Evolutionary conservation across 1,140 invertebrate genomes (phyloP), one percentile per base, ranked within the genome.

Genomic region (Bursaphelenchus mucronatus): DNA sequence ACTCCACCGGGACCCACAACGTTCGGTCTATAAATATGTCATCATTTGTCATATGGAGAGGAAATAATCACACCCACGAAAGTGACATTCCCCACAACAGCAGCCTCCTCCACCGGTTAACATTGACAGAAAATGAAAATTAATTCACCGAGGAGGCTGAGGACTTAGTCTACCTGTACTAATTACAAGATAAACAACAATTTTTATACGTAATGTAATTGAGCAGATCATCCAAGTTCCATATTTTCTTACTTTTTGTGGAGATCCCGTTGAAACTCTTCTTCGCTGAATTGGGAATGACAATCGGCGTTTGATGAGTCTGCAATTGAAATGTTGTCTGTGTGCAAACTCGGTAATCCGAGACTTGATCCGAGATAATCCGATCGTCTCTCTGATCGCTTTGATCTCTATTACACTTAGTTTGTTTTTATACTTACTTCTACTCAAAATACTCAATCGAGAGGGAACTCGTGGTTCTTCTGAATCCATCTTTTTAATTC

Each of bases 271-370:
- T 70, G 69, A 40, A 70, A 70, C 21, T 70, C 69, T 51, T 70
- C 73, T 55, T 70, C 70, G 30, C 44, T 61, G 62, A 70, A 70
- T 53, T 70, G 69, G 19, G 53, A 66, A 67, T 74, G 70, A 54
- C 61, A 70, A 17, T 75, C 72, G 10, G 45, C 70, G 13, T 21
- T 63, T 1, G 58, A 55, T 44, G 57, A 59, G 45, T 43, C 57
- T 59, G 41, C 17, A 59, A 59, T n/a, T 17, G 47, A 11, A 9
- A 44, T 13, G 2, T 11, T 59, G 21, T 6, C 11, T 13, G 19
- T 44, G 47, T 50, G 21, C 43, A 50, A n/a, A 59, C 13, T 13
- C 13, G 10, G 10, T 44, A 50, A 59, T 13, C 15, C 57, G 41
- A n/a, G 45, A 59, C 13, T n/a, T 17, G 11, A 50, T 44, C 54